These are phyloP conservation scores for Corythornis vintsioides DNA, from an alignment of 2,113 vertebrate species.

Conservation along the genomic window DNA sequence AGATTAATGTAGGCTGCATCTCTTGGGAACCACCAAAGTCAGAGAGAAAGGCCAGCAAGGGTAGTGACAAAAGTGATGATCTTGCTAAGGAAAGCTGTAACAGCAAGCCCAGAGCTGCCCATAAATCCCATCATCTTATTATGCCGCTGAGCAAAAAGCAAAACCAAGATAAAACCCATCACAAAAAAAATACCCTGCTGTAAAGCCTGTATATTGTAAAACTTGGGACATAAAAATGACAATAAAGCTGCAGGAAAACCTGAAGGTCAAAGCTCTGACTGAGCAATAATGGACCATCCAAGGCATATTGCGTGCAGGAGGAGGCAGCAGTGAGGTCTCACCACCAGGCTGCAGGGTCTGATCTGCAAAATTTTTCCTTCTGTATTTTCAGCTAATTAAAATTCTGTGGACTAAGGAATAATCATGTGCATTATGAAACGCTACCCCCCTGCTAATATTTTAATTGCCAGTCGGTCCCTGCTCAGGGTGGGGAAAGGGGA, in stretches of 20 bases:
- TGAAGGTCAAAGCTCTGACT: neutral
- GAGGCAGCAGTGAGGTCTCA: neutral
- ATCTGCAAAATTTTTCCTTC: neutral
- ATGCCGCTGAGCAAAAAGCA: neutral
- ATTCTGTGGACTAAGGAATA: constrained; percentile 17
- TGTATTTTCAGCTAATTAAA: constrained; percentile 20
- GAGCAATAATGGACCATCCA: neutral
- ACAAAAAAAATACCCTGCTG: neutral
- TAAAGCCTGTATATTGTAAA: constrained; percentile 14
- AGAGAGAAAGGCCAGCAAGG: constrained; percentile 13
- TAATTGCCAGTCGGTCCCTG: constrained; percentile 45
- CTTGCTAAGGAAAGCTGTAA: constrained; percentile 34
- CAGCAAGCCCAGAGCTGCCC: neutral
- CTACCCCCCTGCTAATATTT: constrained; percentile 39
- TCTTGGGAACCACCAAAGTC: neutral
- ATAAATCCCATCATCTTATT: constrained; percentile 5
- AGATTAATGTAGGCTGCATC: neutral
- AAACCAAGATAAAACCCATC: neutral
- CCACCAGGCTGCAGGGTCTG: neutral
- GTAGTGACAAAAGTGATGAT: constrained; percentile 34
- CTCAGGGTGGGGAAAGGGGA: neutral
- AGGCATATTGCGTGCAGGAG: fast-evolving
- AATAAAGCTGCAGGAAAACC: constrained; percentile 21
- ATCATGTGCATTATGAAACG: constrained; percentile 33
- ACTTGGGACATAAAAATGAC: constrained; percentile 12